Percentiles rank a stretch among this genome's conserved stretches.
phyloP scores from a whole-genome alignment of 2,888 invertebrate genomes.

The Coronaproctus castanopsis region DNA sequence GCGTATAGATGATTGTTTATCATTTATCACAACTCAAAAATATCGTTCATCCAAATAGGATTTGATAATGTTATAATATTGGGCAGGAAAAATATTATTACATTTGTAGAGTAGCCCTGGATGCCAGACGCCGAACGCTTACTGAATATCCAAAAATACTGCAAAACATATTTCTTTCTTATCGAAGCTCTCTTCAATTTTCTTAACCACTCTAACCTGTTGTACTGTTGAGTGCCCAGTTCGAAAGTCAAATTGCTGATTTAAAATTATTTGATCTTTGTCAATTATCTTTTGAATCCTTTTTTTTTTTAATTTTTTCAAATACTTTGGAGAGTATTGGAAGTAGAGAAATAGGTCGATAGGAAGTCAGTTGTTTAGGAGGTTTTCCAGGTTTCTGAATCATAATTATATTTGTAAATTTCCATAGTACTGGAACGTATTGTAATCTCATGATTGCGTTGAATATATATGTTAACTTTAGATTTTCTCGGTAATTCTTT shows the following conservation, averaged over 20 bases:
- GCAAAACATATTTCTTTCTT: too few species aligned
- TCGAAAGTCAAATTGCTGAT: not conserved
- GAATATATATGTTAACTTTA: not conserved
- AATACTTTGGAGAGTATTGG: not conserved
- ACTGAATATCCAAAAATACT: too few species aligned
- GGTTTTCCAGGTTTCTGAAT: not conserved
- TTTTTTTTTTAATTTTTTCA: not conserved
- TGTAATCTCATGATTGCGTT: not conserved
- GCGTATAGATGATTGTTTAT: too few species aligned
- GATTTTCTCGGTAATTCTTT: not conserved
- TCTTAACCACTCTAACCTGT: too few species aligned
- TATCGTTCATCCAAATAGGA: too few species aligned
- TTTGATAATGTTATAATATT: too few species aligned
- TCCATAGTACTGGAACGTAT: not conserved
- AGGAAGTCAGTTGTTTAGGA: not conserved
- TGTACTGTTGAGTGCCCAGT: not conserved
- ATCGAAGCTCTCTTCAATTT: too few species aligned
- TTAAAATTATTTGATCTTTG: not conserved
- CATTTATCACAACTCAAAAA: too few species aligned
- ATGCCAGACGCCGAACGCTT: too few species aligned
- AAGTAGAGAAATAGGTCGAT: not conserved
- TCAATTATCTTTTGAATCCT: not conserved
- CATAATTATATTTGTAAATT: not conserved
- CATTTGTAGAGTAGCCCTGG: too few species aligned
- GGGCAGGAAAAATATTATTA: too few species aligned